Evolutionary conservation across 2,888 invertebrate genomes (phyloP).

Genomic region (Pterobdella sp.): DNA sequence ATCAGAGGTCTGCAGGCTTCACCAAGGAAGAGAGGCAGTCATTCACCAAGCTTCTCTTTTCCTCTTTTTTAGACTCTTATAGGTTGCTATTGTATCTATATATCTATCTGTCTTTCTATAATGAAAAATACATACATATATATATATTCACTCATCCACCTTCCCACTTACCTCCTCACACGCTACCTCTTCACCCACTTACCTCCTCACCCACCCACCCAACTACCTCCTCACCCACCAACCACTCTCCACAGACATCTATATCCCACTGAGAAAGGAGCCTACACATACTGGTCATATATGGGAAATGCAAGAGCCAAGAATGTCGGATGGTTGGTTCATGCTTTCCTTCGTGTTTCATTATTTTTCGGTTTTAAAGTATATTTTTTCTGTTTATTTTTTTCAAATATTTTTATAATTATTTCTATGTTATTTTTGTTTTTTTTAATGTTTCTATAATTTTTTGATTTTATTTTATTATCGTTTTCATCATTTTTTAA

Average conservation of each 20-base stretch:
- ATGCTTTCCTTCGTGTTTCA: neutral
- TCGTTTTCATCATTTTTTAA: too few species aligned
- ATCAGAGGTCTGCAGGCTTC: slow-evolving; percentile 81
- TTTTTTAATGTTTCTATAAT: neutral
- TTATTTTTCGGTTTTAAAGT: neutral
- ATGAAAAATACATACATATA: too few species aligned
- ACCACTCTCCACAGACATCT: slow-evolving; percentile 53
- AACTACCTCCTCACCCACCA: neutral
- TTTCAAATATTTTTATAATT: neutral
- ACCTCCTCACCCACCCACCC: neutral
- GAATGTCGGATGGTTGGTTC: slow-evolving; percentile 82
- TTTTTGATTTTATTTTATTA: too few species aligned
- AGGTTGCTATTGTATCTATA: slow-evolving; percentile 50
- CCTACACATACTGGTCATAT: slow-evolving; percentile 93
- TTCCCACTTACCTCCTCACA: neutral
- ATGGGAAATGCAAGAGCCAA: slow-evolving; percentile 75
- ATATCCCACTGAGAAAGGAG: slow-evolving; percentile 71
- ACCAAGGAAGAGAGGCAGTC: slow-evolving; percentile 86
- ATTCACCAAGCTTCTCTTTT: slow-evolving; percentile 71
- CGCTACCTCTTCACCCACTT: neutral
- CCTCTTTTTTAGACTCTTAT: slow-evolving; percentile 81
- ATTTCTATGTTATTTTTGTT: neutral
- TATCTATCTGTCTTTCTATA: neutral
- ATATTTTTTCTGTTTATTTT: neutral
- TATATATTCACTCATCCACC: neutral